Base-by-base conservation (phyloP, 2,797 vertebrate genomes). In the Jordanella pulchra region DNA sequence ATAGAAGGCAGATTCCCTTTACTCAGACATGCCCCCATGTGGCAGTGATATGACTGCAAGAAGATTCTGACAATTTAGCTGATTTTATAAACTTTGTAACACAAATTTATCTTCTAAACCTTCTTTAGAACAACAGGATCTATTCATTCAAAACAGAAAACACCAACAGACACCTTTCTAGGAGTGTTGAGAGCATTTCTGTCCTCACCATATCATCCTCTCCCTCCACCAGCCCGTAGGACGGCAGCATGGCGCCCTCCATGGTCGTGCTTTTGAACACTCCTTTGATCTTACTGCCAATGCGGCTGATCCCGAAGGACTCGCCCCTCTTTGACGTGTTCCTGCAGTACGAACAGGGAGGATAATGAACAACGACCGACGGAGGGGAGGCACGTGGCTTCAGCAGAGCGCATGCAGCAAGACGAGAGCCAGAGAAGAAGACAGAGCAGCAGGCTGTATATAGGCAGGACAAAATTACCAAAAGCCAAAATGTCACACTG, bases 211-310 rank as follows among this genome's bases (percentile, higher is more conserved):
- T 95, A 78, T 97, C 96, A 45, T 98, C 97, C 83, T 97, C 96
- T 77, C 96, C 96, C 90, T 97, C 97, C 9, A 95, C 89, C 87
- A 95, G 82, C 50, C 95, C 96, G 67, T 96, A 95, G 70, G 93
- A 96, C 12, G 97, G 97, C 84, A 98, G 89, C 95, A 98, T 96
- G 73, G 97, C 96, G 55, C 97, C 97, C 86, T 98, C 97, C 97
- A 98, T 96, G 18, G 97, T 96, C 27, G 96, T 97, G 84, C 96
- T 98, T 91, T 97, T 98, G 91, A 98, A 98, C 5, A 98, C 97
- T 9, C 97, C 96, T 93, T 98, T 98, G 84, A 98, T 96, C 93
- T 97, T 98, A 83, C 96, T 98, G 82, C 97, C 96, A 82, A 98
- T 97, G 92, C 93, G 96, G 91, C 96, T 96, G 91, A 98, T 98